Percentiles rank a stretch among this genome's conserved stretches.
Conservation (phyloP, 2,888 invertebrate species). For the Hydropsyche betteni region DNA sequence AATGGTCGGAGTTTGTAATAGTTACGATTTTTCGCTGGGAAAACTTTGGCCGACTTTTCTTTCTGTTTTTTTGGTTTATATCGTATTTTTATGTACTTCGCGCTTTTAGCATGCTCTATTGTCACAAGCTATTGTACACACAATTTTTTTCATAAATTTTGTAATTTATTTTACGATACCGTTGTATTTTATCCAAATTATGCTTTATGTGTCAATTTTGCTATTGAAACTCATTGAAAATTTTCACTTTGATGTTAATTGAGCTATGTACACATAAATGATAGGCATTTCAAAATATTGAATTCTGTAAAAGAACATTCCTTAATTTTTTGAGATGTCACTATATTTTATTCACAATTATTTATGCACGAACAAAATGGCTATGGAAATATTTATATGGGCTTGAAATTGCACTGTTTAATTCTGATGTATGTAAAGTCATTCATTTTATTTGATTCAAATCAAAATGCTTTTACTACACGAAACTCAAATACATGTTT, state of each 20-base stretch:
- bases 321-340: not conserved
- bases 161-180: too few relatives aligned
- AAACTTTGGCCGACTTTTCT: not conserved
- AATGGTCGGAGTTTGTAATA: too few relatives aligned
- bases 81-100: slow-evolving; percentile 3
- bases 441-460: too few relatives aligned
- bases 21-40: too few relatives aligned
- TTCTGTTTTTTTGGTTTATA: too few relatives aligned
- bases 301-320: not conserved
- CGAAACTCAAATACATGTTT: too few relatives aligned
- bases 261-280: too few relatives aligned
- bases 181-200: not conserved
- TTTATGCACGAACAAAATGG: slow-evolving; percentile 17
- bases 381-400: slow-evolving; percentile 16
- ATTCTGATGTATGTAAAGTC: not conserved
- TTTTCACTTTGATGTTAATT: too few relatives aligned
- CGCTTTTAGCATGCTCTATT: slow-evolving; percentile 27
- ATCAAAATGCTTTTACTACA: too few relatives aligned
- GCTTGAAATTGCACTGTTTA: slow-evolving; percentile 9
- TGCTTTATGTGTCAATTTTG: slow-evolving; percentile 26
- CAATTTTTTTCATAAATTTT: slow-evolving; percentile 5
- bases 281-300: too few relatives aligned
- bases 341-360: not conserved
- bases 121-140: slow-evolving; percentile 1
- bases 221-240: not conserved